Evolutionary conservation across 2,888 invertebrate species (phyloP).

Genomic region (Eudasyphora cyanicolor): DNA sequence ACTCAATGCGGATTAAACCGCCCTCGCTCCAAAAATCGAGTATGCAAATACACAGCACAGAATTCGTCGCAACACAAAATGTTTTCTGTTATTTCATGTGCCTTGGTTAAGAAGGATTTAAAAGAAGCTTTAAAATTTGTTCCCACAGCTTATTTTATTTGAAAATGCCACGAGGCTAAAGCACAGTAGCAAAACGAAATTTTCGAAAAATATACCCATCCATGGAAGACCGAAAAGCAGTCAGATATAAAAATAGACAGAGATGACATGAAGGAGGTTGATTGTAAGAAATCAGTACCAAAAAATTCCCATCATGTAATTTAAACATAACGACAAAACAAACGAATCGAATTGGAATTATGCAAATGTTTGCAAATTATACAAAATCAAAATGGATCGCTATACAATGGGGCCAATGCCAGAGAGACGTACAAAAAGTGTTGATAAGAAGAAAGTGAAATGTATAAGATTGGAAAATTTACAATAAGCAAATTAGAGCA

Average conservation of each 20-base stretch:
- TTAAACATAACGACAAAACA: slow-evolving; percentile 55
- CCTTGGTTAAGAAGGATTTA: slow-evolving; percentile 21
- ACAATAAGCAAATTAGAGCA: not conserved
- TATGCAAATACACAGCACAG: not conserved
- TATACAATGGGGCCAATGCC: not conserved
- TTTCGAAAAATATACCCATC: not conserved
- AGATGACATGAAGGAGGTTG: not conserved
- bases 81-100: not conserved
- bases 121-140: slow-evolving; percentile 31
- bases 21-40: not conserved
- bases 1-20: not conserved
- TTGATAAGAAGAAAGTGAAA: not conserved
- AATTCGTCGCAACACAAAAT: not conserved
- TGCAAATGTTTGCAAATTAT: slow-evolving; percentile 65
- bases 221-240: not conserved
- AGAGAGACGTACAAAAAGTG: not conserved
- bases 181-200: not conserved
- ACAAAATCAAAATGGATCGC: slow-evolving; percentile 22
- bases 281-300: slow-evolving; percentile 29
- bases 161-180: not conserved
- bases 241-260: not conserved
- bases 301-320: slow-evolving; percentile 47
- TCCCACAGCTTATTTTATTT: slow-evolving; percentile 9
- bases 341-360: slow-evolving; percentile 65
- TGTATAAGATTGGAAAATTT: not conserved